A percentile compares a stretch with the other conserved stretches of the same genome.
phyloP scores from a whole-genome alignment of 2,888 invertebrate species.

The Lycaena phlaeas region DNA sequence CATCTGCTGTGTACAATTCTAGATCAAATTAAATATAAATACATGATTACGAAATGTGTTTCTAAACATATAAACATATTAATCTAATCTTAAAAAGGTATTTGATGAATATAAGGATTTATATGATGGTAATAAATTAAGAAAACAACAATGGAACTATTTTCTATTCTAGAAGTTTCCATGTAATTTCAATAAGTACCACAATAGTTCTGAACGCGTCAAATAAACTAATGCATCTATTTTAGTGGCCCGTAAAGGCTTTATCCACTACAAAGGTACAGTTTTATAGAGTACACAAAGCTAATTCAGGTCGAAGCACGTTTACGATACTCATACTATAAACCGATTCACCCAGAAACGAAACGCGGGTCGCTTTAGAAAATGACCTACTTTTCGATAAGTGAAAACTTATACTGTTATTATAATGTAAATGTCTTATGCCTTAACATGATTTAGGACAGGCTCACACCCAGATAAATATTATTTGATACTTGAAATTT shows the following conservation, averaged over 20 bases:
- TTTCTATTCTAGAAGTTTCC: neutral
- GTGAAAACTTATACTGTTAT: slow-evolving; percentile 4
- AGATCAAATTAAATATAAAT: no score
- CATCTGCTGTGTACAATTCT: no score
- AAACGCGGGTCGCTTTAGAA: slow-evolving; percentile 23
- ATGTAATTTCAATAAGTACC: slow-evolving; percentile 1
- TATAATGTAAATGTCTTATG: neutral
- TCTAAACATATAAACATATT: no score
- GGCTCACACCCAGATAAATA: no score
- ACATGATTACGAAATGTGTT: no score
- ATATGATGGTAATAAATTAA: no score
- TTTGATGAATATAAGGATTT: no score
- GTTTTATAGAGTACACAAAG: neutral
- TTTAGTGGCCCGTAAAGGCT: slow-evolving; percentile 7
- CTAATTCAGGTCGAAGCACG: slow-evolving; percentile 15
- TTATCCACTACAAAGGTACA: slow-evolving; percentile 4
- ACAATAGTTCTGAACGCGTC: no score
- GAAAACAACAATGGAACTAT: no score
- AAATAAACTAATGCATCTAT: slow-evolving; percentile 8
- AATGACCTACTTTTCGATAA: slow-evolving; percentile 23
- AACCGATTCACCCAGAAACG: slow-evolving; percentile 25
- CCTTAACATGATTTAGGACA: neutral
- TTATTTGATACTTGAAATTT: no score
- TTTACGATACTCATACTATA: slow-evolving; percentile 17
- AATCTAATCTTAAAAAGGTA: no score